Percentiles rank a stretch among this genome's conserved stretches.
phyloP scores from a whole-genome alignment of 1,140 invertebrate species.

The Tenebrio molitor region DNA sequence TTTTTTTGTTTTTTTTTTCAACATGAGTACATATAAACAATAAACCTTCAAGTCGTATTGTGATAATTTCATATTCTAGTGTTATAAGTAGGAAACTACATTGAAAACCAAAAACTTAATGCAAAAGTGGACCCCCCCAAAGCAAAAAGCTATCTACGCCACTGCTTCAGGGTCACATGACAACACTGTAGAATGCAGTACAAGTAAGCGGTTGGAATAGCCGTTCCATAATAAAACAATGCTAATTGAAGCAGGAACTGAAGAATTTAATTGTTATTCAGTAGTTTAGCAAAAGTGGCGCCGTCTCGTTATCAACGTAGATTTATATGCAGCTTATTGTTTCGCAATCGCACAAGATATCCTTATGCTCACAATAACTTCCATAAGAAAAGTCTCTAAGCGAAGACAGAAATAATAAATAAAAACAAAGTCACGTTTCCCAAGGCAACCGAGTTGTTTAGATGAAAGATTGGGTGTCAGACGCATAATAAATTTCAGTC shows the following conservation, averaged over 20 bases:
- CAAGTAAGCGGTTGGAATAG: no score
- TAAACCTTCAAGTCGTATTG: no score
- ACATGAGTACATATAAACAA: no score
- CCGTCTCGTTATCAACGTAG: not conserved
- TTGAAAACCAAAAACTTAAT: no score
- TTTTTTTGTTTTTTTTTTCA: no score
- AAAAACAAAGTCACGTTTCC: conserved; percentile 12
- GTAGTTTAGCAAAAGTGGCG: not conserved
- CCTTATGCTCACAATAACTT: not conserved
- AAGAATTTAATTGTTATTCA: conserved; percentile 23
- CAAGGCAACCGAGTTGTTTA: not conserved
- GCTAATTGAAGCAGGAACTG: not conserved
- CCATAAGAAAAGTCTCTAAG: not conserved
- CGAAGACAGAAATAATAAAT: not conserved
- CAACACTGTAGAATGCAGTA: no score
- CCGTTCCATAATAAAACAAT: no score
- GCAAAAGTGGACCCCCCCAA: no score
- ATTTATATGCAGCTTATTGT: conserved; percentile 18
- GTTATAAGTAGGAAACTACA: no score
- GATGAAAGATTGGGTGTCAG: conserved; percentile 5
- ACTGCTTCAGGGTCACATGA: not conserved
- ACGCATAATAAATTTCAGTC: not conserved
- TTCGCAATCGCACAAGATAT: conserved; percentile 1
- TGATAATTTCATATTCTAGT: no score
- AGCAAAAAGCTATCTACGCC: no score